These are phyloP conservation scores for Achroia grisella DNA, from an alignment of 1,140 invertebrate genomes.

Conservation along the genomic window DNA sequence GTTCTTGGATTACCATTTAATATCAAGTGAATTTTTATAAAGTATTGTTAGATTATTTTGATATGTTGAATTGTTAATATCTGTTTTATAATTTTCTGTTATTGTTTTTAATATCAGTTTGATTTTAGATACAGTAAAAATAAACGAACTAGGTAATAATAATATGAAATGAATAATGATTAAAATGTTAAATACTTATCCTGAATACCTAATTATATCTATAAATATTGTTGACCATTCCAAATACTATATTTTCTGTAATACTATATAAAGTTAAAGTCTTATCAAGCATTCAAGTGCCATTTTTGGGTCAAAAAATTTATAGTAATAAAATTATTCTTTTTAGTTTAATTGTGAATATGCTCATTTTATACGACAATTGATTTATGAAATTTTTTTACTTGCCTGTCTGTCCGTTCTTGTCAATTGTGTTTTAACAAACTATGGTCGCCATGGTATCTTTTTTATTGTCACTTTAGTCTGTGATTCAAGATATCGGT, in stretches of 20 bases:
- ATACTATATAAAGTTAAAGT: not conserved
- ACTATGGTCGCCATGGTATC: too few species aligned
- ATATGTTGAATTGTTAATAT: constrained; percentile 47
- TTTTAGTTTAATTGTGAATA: too few species aligned
- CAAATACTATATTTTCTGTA: constrained; percentile 18
- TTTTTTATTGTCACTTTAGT: constrained; percentile 13
- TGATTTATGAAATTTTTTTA: not conserved
- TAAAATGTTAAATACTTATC: too few species aligned
- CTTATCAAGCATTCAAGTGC: too few species aligned
- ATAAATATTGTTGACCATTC: constrained; percentile 28
- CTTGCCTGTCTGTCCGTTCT: too few species aligned
- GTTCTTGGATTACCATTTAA: constrained; percentile 8
- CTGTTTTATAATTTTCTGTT: constrained; percentile 44
- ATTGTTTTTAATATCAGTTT: constrained; percentile 32
- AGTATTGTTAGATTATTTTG: constrained; percentile 47
- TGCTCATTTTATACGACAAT: constrained; percentile 8
- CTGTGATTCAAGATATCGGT: constrained; percentile 35
- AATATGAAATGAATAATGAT: too few species aligned
- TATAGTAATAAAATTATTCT: too few species aligned
- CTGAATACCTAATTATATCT: too few species aligned
- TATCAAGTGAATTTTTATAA: constrained; percentile 23
- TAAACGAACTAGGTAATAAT: not conserved
- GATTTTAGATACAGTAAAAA: constrained; percentile 9
- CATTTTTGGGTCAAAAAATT: too few species aligned
- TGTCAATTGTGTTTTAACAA: not conserved